Evolutionary conservation across 2,888 invertebrate species (phyloP), one percentile per base, ranked within the genome.

Genomic region (Lampropteryx suffumata): DNA sequence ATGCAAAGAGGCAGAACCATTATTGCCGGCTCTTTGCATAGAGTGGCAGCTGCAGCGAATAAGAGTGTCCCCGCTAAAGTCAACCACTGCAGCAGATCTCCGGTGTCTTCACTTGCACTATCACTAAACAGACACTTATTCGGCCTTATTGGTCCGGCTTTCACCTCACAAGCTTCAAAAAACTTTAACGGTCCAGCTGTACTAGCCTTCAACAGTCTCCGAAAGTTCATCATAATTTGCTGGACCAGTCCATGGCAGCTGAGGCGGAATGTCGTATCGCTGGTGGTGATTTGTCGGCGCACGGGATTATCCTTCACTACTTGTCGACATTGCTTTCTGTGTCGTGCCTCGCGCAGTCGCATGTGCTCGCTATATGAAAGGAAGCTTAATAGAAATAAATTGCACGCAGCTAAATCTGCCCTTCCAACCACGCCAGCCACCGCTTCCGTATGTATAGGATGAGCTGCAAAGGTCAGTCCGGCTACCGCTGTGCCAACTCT

Each of bases 371-470:
- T 93, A 84, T 98, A 99, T 41, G 95, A 92, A 67, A 98, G 92
- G 76, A 98, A 95, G 63, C 98, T 95, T 56, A 97, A 89, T 55
- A 98, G 93, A 82, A 97, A 98, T 82, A 98, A 95, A 69, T 97
- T 94, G 78, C 97, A 97, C 9, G 98, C 96, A 17, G 97, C 95
- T 33, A 99, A 91, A 81, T 99, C 99, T 1, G 99, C 98, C 48
- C 99, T 92, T 1, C 99, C 99, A 9, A 99, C 99, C 40, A 98
- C 93, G 14, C 98, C 98, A 0, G 98, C 97, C 26, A 99, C 98
- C 0, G 99, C 98, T 84, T 99, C 99, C 2, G 97, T 97, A 89
- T 99, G 99, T 67, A 99, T 94, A 9, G 99, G 99, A 86, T 99
- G 99, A 1, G 95, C 94, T 26, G 99, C 98, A 79, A 99, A 99